These are phyloP conservation scores for Apeltes quadracus DNA, from an alignment of 2,113 vertebrate species.

Conservation along the genomic window DNA sequence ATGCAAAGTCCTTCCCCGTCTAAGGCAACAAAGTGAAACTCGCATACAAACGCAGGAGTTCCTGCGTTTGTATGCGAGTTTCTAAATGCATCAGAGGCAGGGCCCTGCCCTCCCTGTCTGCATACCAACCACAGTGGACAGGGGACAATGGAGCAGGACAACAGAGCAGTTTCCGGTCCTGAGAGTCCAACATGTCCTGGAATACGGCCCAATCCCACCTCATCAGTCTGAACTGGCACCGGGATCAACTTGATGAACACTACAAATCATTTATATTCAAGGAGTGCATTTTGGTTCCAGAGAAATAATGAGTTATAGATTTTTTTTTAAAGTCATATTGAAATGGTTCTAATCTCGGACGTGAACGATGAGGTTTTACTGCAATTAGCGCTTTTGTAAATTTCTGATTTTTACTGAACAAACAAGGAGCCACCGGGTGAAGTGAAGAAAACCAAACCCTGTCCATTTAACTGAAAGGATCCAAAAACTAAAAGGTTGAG, in stretches of 20 bases:
- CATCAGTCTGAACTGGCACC: background rate
- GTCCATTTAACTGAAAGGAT: background rate
- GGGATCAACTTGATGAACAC: background rate
- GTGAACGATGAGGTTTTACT: background rate
- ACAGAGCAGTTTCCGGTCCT: constrained; percentile 42
- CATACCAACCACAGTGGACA: constrained; percentile 69
- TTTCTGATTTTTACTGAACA: background rate
- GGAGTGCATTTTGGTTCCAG: background rate
- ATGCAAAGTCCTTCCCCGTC: constrained; percentile 29
- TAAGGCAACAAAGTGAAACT: constrained; percentile 56
- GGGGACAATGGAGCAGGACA: constrained; percentile 70
- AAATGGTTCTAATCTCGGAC: background rate
- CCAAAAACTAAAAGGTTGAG: background rate
- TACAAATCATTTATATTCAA: background rate
- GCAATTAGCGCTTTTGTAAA: background rate
- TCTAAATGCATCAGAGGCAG: constrained; percentile 70
- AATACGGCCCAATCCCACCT: background rate
- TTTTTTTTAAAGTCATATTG: background rate
- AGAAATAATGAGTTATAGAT: background rate
- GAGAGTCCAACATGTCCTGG: constrained; percentile 28
- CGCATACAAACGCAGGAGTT: constrained; percentile 83
- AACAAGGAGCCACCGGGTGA: background rate
- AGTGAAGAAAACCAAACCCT: background rate
- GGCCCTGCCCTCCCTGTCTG: constrained; percentile 62
- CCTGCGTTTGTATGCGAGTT: constrained; percentile 77